Base-by-base conservation (phyloP, 2,113 vertebrate genomes). In the Apeltes quadracus region DNA sequence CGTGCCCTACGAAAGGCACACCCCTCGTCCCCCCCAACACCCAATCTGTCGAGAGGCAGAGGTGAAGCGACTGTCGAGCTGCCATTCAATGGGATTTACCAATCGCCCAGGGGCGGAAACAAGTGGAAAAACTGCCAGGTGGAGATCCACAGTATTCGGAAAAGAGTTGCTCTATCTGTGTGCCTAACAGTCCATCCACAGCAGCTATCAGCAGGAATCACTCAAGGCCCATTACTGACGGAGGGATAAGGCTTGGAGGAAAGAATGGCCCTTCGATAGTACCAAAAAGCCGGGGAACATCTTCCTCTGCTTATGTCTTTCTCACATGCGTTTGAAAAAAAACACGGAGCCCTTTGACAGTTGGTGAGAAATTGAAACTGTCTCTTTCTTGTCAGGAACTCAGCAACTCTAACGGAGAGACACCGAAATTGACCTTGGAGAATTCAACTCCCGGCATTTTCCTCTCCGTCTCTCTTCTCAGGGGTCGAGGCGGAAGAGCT, bases 331-430 rank as follows among this genome's bases (percentile, higher is more conserved):
- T 86, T 87, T 84, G 5, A 78, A 84, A 87, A 87, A 84, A 87
- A 85, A 67, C 74, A 78, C 74, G 61, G 43, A 34, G 80, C 84
- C 69, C 69, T 82, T 82, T 83, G 90, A 87, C 89, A 90, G 86
- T 66, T 23, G 23, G 74, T 75, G 84, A 88, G 88, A 90, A 90
- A 91, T 84, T 87, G 86, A 91, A 92, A 86, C 83, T 83, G 84
- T 89, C 84, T 88, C 67, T 66, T 65, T 16, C 84, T 74, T 87
- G 89, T 92, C 87, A 92, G 85, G 76, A 88, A 75, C 75, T 86
- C 86, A 75, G 70, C 69, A 61, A 86, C 87, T 90, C 85, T 73
- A 84, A 87, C 81, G 61, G 85, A 82, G 71, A 85, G 81, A 85
- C 75, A 85, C 82, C 13, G 27, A 78, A 69, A 87, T 81, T 87